These are phyloP conservation scores for Microcebus murinus DNA, from an alignment of 2,113 vertebrate genomes.

Conservation along the genomic window DNA sequence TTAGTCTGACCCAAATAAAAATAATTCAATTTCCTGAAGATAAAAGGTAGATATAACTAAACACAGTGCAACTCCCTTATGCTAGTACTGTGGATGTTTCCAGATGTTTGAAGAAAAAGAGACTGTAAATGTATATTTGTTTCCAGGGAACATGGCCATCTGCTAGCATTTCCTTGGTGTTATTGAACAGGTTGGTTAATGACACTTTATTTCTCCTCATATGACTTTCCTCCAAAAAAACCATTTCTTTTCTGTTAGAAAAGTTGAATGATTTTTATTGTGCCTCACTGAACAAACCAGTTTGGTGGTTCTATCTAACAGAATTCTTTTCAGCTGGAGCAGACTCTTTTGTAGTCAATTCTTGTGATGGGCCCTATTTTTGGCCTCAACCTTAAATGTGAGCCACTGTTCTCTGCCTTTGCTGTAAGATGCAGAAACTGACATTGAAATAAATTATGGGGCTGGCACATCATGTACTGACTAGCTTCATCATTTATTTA, in stretches of 20 bases:
- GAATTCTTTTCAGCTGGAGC: background rate
- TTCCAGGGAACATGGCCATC: background rate
- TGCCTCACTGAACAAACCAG: background rate
- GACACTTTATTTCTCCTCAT: constrained; percentile 31
- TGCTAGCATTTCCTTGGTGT: constrained; percentile 24
- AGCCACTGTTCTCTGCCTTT: background rate
- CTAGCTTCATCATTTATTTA: background rate
- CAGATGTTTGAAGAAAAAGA: background rate
- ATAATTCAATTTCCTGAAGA: background rate
- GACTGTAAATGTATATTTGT: background rate
- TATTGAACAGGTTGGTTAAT: constrained; percentile 46
- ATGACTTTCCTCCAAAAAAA: background rate
- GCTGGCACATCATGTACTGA: background rate
- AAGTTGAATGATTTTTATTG: constrained; percentile 30
- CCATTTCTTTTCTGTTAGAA: background rate
- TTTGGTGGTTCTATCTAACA: background rate
- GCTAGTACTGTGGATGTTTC: background rate
- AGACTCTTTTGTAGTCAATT: background rate
- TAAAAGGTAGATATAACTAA: background rate
- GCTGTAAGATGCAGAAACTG: constrained; percentile 9
- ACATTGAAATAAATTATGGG: background rate
- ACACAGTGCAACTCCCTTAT: background rate
- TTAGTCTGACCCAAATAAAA: background rate
- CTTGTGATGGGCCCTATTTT: background rate
- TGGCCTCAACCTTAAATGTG: constrained; percentile 19